phyloP scores from a whole-genome alignment of 2,113 vertebrate species.

The Cheilinus undulatus region DNA sequence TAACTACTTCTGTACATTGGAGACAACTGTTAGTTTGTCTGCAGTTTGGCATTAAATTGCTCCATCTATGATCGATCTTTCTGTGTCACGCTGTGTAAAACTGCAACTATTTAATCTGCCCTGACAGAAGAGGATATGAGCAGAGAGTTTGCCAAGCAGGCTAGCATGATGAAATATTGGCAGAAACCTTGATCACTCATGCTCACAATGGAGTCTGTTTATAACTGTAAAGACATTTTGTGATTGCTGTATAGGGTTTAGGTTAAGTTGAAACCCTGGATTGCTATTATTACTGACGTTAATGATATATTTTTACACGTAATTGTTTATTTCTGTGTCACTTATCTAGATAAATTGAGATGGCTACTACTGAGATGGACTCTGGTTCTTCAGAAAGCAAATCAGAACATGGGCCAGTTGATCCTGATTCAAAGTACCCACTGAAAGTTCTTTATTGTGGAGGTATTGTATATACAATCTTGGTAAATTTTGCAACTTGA shows the following conservation, averaged over 20 bases:
- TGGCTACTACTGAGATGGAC: constrained; percentile 90
- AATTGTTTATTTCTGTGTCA: background rate
- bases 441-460: constrained; percentile 96
- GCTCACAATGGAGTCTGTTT: background rate
- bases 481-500: background rate
- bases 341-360: constrained; percentile 66
- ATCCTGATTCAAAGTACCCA: constrained; percentile 87
- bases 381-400: constrained; percentile 84
- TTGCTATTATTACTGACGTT: background rate
- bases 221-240: background rate
- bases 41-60: background rate
- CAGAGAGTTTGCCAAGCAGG: background rate
- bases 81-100: background rate
- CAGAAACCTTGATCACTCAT: constrained; percentile 16
- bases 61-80: too few species aligned
- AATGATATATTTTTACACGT: background rate
- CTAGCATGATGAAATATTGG: constrained; percentile 50
- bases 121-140: background rate
- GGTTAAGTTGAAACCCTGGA: background rate
- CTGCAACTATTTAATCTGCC: background rate
- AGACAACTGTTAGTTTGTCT: background rate
- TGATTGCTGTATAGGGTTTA: background rate
- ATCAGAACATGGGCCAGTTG: constrained; percentile 82
- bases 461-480: constrained; percentile 81
- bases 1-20: background rate